Conservation (phyloP, 2,888 invertebrate species). For the Drosophila meridionalis region DNA sequence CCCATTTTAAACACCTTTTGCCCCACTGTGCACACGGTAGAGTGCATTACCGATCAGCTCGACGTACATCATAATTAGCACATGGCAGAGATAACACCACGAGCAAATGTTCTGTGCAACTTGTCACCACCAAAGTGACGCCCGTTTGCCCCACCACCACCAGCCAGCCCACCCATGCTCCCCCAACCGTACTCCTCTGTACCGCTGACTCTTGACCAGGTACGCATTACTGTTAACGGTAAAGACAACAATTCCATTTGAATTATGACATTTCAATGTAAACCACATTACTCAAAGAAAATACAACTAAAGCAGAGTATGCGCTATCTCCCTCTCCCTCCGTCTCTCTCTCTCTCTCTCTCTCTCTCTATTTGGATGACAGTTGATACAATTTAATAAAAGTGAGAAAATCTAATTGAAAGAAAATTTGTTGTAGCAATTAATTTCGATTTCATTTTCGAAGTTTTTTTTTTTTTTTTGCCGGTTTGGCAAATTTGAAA, state of each 20-base stretch:
- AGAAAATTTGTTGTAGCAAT: slow-evolving; percentile 72
- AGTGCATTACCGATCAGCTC: slow-evolving; percentile 32
- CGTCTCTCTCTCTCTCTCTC: not conserved
- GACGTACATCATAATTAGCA: slow-evolving; percentile 71
- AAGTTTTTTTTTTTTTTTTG: slow-evolving; percentile 4
- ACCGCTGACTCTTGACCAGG: slow-evolving; percentile 16
- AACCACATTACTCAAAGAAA: slow-evolving; percentile 57
- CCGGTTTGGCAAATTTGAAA: slow-evolving; percentile 52
- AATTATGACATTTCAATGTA: slow-evolving; percentile 82
- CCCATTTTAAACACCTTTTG: not conserved
- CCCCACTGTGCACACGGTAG: slow-evolving; percentile 21
- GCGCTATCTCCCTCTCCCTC: not conserved
- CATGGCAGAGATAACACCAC: slow-evolving; percentile 61
- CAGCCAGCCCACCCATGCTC: not conserved
- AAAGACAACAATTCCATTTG: slow-evolving; percentile 75
- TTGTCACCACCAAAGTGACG: slow-evolving; percentile 42
- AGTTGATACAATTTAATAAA: slow-evolving; percentile 19
- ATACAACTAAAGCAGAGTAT: not conserved
- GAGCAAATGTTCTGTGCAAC: slow-evolving; percentile 47
- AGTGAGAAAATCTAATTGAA: slow-evolving; percentile 75
- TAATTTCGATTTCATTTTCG: slow-evolving; percentile 46
- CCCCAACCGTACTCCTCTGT: not conserved
- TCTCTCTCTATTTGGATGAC: not conserved
- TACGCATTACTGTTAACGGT: slow-evolving; percentile 55
- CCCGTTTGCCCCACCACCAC: not conserved